Percentiles rank a stretch among this genome's conserved stretches.
phyloP scores from a whole-genome alignment of 2,797 vertebrate species.

The Crotalus adamanteus region DNA sequence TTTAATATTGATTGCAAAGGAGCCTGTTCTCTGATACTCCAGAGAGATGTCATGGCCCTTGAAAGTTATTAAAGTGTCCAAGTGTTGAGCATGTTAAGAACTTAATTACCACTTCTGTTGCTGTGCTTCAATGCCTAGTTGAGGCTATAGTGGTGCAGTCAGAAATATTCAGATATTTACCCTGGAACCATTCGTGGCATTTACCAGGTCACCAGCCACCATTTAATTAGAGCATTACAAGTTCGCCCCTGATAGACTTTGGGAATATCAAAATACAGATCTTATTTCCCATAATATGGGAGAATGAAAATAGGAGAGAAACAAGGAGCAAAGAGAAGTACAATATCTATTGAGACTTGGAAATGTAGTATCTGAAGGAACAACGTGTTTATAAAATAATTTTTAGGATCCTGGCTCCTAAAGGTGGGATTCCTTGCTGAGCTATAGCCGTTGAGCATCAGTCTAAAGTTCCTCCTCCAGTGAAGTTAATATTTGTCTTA shows the following conservation, averaged over 20 bases:
- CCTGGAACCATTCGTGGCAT: slow-evolving; percentile 12
- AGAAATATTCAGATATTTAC: slow-evolving; percentile 48
- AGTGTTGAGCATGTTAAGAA: slow-evolving; percentile 40
- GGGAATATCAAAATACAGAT: slow-evolving; percentile 15
- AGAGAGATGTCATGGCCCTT: not conserved
- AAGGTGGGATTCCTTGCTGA: not conserved
- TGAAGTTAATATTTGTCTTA: not conserved
- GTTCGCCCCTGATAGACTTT: not conserved
- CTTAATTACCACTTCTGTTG: slow-evolving; percentile 45
- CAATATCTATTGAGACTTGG: not conserved
- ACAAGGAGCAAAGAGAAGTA: not conserved
- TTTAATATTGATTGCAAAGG: not conserved
- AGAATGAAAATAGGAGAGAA: slow-evolving; percentile 43
- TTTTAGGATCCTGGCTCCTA: not conserved
- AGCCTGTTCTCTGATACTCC: not conserved
- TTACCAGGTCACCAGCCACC: slow-evolving; percentile 42
- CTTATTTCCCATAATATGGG: not conserved
- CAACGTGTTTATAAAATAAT: not conserved
- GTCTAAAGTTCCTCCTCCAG: not conserved
- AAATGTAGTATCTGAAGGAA: not conserved
- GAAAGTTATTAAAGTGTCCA: not conserved
- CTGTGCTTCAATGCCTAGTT: slow-evolving; percentile 29
- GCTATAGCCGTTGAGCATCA: not conserved
- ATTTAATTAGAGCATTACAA: slow-evolving; percentile 45
- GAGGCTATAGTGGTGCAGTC: slow-evolving; percentile 46